These are phyloP conservation scores for Spicauda simplicius DNA, from an alignment of 2,888 invertebrate genomes.

Conservation along the genomic window DNA sequence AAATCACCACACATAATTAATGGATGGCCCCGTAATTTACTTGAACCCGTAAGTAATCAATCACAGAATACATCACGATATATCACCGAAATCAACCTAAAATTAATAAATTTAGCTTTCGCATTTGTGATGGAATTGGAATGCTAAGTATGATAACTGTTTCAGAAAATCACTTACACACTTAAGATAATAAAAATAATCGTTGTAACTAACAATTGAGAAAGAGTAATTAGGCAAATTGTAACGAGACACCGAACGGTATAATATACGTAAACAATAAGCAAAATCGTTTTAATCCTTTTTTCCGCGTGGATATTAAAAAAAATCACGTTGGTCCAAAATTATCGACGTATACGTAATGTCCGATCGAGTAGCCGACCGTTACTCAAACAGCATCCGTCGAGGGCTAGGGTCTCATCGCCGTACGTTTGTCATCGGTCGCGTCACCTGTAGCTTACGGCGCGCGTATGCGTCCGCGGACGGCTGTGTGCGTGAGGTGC, in stretches of 20 bases:
- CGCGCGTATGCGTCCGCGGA: conserved; percentile 52
- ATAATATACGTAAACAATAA: background rate
- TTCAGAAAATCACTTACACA: background rate
- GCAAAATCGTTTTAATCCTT: background rate
- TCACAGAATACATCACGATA: background rate
- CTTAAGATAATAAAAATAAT: background rate
- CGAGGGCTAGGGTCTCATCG: conserved; percentile 39
- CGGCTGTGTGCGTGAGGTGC: conserved; percentile 66
- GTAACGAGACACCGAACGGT: background rate
- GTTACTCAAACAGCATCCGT: conserved; percentile 44
- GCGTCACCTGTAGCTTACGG: conserved; percentile 56
- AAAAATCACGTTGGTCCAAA: conserved; percentile 20
- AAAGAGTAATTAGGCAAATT: background rate
- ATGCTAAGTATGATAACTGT: background rate
- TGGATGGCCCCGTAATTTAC: background rate
- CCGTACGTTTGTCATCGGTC: conserved; percentile 45
- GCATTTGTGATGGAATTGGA: background rate
- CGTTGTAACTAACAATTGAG: background rate
- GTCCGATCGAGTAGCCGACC: conserved; percentile 37
- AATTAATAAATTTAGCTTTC: background rate
- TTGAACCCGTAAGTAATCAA: background rate
- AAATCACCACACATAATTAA: too few species aligned
- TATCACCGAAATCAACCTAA: background rate
- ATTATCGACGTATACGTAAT: conserved; percentile 23
- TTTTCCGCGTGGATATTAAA: background rate